phyloP scores from a whole-genome alignment of 1,140 invertebrate genomes.

The Tetramorium alpestre region DNA sequence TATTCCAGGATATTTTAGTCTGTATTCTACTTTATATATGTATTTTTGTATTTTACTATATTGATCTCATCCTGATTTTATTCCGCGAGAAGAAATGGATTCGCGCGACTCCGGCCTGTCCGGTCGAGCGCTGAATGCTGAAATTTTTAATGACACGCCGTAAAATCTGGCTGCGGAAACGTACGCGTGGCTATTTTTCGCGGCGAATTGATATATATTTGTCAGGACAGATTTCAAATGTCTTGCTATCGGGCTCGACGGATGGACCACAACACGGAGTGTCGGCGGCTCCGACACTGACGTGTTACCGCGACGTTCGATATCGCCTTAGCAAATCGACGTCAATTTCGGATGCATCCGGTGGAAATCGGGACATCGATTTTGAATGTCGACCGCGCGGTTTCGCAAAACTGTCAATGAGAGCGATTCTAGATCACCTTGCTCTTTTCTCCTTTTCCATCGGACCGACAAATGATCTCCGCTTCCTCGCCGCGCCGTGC shows the following conservation, averaged over 20 bases:
- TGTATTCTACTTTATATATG: background rate
- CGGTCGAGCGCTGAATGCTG: background rate
- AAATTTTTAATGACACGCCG: constrained; percentile 11
- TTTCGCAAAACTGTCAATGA: constrained; percentile 5
- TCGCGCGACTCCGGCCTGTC: background rate
- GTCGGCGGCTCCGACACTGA: constrained; percentile 51
- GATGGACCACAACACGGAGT: constrained; percentile 27
- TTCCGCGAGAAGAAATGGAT: background rate
- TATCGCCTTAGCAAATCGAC: constrained; percentile 52
- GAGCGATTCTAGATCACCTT: background rate
- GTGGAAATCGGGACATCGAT: constrained; percentile 48
- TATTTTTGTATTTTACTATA: background rate
- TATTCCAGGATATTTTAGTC: background rate
- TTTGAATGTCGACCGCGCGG: constrained; percentile 26
- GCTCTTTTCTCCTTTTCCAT: background rate
- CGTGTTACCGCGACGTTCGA: constrained; percentile 59
- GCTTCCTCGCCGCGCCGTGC: background rate
- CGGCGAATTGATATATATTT: constrained; percentile 16
- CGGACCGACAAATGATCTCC: background rate
- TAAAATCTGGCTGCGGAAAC: background rate
- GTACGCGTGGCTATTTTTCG: background rate
- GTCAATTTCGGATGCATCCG: constrained; percentile 60
- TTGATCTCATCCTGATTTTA: background rate
- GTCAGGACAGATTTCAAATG: constrained; percentile 3
- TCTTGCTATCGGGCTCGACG: constrained; percentile 22